Evolutionary conservation across 1,140 invertebrate genomes (phyloP).

Genomic region (Drosophila nikananu): DNA sequence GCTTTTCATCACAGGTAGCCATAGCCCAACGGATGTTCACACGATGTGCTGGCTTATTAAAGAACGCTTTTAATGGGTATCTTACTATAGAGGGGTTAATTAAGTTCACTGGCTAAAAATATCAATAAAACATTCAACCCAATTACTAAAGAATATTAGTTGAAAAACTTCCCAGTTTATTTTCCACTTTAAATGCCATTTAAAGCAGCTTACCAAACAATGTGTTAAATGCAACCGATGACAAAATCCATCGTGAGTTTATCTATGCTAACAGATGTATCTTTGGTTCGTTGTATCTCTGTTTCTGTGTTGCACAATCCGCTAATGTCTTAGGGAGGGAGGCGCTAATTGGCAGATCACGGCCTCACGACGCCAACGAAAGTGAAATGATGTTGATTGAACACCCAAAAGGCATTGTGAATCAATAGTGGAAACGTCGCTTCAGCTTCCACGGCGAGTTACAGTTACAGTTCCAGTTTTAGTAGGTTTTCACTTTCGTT

Average conservation of each 20-base stretch:
- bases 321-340: constrained; percentile 1
- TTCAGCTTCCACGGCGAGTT: constrained; percentile 4
- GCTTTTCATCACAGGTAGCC: constrained; percentile 19
- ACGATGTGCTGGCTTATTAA: neutral
- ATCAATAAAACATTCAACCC: neutral
- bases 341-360: constrained; percentile 46
- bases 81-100: neutral
- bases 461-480: constrained; percentile 22
- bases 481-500: constrained; percentile 48
- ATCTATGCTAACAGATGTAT: neutral
- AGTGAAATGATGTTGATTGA: constrained; percentile 45
- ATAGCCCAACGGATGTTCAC: neutral
- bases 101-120: neutral
- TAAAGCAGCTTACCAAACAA: neutral
- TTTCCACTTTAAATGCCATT: neutral
- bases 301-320: constrained; percentile 36
- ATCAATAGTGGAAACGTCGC: constrained; percentile 30
- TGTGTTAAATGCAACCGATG: constrained; percentile 19
- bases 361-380: constrained; percentile 27
- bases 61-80: neutral
- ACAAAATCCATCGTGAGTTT: constrained; percentile 24
- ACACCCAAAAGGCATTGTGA: constrained; percentile 16
- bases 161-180: no score
- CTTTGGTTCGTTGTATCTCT: neutral
- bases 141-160: neutral